phyloP scores from a whole-genome alignment of 2,113 vertebrate species.

The Xyrauchen texanus region DNA sequence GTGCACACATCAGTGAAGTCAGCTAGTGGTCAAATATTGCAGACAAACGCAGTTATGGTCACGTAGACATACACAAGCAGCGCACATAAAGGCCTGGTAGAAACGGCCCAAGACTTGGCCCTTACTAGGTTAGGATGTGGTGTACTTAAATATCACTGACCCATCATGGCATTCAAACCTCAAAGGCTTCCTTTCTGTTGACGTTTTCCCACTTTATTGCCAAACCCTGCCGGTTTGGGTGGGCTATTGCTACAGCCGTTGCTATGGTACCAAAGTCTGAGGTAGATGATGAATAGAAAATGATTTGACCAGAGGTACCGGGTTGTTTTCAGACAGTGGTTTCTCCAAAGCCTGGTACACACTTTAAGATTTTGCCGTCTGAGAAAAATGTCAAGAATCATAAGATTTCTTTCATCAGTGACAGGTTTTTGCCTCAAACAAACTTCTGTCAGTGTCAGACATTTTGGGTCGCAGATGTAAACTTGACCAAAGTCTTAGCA shows the following conservation, averaged over 20 bases:
- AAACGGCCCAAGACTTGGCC: conserved; percentile 9
- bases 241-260: conserved; percentile 49
- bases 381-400: no score
- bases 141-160: conserved; percentile 33
- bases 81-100: conserved; percentile 4
- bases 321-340: conserved; percentile 31
- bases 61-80: conserved; percentile 33
- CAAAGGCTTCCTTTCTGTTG: conserved; percentile 46
- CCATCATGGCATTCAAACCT: conserved; percentile 35
- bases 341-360: background rate
- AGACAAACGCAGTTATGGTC: conserved; percentile 35
- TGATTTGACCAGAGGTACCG: conserved; percentile 30
- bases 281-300: conserved; percentile 52
- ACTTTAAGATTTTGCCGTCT: no score
- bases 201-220: conserved; percentile 49
- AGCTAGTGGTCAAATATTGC: conserved; percentile 21
- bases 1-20: conserved; percentile 56
- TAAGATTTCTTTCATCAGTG: no score
- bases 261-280: conserved; percentile 42
- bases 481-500: no score
- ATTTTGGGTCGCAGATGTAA: no score
- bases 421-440: no score
- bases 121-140: conserved; percentile 47
- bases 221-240: conserved; percentile 50
- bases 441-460: no score